These are phyloP conservation scores for Eristalinus sepulchralis DNA, from an alignment of 2,888 invertebrate genomes.

Conservation along the genomic window DNA sequence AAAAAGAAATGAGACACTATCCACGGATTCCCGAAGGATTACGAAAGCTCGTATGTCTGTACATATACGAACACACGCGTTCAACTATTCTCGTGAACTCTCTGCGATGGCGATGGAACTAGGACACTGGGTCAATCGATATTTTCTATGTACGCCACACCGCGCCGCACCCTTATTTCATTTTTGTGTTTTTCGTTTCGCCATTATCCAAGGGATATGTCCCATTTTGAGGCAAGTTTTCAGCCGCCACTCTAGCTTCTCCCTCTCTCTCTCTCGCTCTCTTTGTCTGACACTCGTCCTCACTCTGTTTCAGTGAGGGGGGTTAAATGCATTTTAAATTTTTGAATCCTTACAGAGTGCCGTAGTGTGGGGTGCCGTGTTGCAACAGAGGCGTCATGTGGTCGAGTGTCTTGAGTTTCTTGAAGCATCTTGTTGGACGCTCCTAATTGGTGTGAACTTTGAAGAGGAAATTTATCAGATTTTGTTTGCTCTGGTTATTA, in stretches of 20 bases:
- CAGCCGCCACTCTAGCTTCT: neutral
- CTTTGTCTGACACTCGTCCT: too few relatives aligned
- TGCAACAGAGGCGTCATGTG: neutral
- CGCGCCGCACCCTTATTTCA: constrained; percentile 67
- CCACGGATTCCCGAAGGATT: constrained; percentile 50
- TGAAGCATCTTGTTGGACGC: too few relatives aligned
- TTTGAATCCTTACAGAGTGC: neutral
- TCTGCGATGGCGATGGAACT: constrained; percentile 14
- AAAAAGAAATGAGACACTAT: constrained; percentile 8
- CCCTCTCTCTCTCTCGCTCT: too few relatives aligned
- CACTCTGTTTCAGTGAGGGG: neutral
- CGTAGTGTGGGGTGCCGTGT: neutral
- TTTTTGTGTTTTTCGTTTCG: neutral
- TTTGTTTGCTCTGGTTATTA: neutral
- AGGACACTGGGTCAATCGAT: constrained; percentile 69
- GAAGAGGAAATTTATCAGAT: neutral
- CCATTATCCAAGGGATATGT: neutral
- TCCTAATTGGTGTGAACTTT: neutral
- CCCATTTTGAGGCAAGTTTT: constrained; percentile 19
- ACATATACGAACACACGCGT: neutral
- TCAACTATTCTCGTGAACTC: constrained; percentile 22
- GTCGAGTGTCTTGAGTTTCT: neutral
- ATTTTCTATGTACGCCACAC: constrained; percentile 61
- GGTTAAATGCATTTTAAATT: neutral
- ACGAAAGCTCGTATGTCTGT: constrained; percentile 48